Conservation (phyloP, 92 coral and sea anemone genomes). For the Galaxea fascicularis region DNA sequence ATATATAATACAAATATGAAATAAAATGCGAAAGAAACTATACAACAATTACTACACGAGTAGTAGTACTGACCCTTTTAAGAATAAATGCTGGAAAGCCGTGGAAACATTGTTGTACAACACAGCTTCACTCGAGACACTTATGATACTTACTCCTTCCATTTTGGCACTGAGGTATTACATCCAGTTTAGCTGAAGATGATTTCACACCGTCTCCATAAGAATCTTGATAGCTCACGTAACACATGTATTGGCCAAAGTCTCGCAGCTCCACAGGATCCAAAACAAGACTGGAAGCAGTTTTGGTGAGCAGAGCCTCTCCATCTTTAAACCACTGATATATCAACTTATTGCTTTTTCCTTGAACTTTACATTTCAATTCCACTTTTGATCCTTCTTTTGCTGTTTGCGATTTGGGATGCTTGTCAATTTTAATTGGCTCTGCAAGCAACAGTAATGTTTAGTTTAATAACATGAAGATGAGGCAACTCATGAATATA, state of each 20-base stretch:
- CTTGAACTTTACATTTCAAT: not conserved
- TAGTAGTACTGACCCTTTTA: too few relatives aligned
- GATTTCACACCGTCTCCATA: not conserved
- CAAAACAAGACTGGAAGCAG: not conserved
- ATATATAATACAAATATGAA: too few relatives aligned
- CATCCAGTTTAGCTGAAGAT: not conserved
- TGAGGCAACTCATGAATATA: too few relatives aligned
- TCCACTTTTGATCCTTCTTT: constrained; percentile 25
- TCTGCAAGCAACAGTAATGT: not conserved
- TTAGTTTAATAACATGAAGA: too few relatives aligned
- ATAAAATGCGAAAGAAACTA: too few relatives aligned
- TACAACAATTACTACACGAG: too few relatives aligned
- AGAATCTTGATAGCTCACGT: constrained; percentile 2
- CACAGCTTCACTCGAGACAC: too few relatives aligned
- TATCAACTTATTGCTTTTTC: not conserved
- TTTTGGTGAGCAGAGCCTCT: not conserved
- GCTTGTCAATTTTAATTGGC: not conserved
- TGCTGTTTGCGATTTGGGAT: constrained; percentile 1
- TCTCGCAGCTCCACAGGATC: constrained; percentile 8
- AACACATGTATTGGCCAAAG: constrained; percentile 24
- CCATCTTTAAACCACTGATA: constrained; percentile 31
- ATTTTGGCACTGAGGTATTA: not conserved
- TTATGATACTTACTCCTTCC: constrained; percentile 11
- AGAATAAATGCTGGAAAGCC: too few relatives aligned
- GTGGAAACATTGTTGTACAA: too few relatives aligned